Percentiles rank a stretch among this genome's conserved stretches.
phyloP scores from a whole-genome alignment of 1,140 invertebrate species.

The Hyles euphorbiae region DNA sequence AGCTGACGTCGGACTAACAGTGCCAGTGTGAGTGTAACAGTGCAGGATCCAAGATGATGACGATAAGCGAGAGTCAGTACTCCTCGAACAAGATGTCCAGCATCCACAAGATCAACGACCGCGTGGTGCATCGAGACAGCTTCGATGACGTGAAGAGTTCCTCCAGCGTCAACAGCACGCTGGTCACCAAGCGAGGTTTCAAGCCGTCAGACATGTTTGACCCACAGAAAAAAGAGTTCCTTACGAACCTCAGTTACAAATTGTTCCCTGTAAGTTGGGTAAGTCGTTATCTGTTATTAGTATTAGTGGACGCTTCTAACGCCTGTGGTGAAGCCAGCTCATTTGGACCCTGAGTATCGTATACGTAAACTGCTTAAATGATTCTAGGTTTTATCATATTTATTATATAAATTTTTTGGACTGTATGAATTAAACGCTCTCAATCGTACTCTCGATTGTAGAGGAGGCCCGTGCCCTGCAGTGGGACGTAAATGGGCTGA shows the following conservation, averaged over 20 bases:
- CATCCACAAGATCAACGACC: conserved; percentile 69
- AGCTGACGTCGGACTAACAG: conserved; percentile 11
- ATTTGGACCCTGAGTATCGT: neutral
- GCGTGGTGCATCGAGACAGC: conserved; percentile 66
- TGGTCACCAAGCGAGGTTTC: conserved; percentile 81
- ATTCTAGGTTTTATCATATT: too few species aligned
- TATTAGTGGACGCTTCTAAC: conserved; percentile 45
- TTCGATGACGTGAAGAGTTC: conserved; percentile 68
- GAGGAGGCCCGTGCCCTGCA: too few species aligned
- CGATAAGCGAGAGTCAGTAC: conserved; percentile 72
- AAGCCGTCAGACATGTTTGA: conserved; percentile 90
- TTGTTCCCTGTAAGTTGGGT: conserved; percentile 88
- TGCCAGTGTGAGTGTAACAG: conserved; percentile 18
- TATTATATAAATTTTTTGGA: too few species aligned
- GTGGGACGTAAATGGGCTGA: too few species aligned
- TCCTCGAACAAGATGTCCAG: conserved; percentile 72
- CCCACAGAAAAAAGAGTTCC: conserved; percentile 85
- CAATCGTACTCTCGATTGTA: too few species aligned
- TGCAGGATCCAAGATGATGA: conserved; percentile 61
- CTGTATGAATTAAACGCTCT: too few species aligned
- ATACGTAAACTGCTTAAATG: too few species aligned
- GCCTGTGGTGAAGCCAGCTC: conserved; percentile 9
- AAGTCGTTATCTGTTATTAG: conserved; percentile 64
- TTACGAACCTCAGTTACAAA: conserved; percentile 85
- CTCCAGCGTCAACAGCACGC: conserved; percentile 65